Percentiles rank a stretch among this genome's conserved stretches.
Conservation (phyloP, 2,113 vertebrate species). For the Morone chrysops region DNA sequence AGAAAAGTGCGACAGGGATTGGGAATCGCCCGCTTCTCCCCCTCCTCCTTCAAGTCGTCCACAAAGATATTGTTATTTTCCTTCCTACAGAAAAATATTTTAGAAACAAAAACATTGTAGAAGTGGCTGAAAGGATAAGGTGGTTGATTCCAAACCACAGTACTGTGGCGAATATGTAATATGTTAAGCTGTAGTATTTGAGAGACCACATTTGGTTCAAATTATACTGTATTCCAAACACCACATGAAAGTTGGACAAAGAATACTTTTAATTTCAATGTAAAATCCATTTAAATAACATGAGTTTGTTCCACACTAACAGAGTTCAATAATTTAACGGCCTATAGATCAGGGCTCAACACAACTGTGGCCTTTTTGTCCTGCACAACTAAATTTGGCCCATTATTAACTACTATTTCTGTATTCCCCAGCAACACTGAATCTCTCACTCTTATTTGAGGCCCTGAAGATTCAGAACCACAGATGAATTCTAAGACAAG, state of each 20-base stretch:
- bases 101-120: neutral
- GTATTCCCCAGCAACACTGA: neutral
- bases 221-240: neutral
- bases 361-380: neutral
- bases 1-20: constrained; percentile 91
- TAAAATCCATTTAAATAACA: neutral
- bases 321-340: neutral
- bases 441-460: neutral
- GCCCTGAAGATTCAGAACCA: neutral
- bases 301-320: neutral
- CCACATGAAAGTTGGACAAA: neutral
- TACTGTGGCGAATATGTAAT: rapidly evolving
- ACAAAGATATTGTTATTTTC: constrained; percentile 94
- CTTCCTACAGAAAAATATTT: constrained; percentile 82
- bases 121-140: neutral
- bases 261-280: neutral
- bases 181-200: neutral
- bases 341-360: neutral
- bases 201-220: neutral
- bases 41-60: constrained; percentile 90
- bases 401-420: neutral
- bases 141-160: neutral
- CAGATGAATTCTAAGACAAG: neutral
- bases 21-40: constrained; percentile 87
- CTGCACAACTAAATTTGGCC: neutral